These are phyloP conservation scores for Podargus strigoides DNA, from an alignment of 2,797 vertebrate genomes.

Conservation along the genomic window DNA sequence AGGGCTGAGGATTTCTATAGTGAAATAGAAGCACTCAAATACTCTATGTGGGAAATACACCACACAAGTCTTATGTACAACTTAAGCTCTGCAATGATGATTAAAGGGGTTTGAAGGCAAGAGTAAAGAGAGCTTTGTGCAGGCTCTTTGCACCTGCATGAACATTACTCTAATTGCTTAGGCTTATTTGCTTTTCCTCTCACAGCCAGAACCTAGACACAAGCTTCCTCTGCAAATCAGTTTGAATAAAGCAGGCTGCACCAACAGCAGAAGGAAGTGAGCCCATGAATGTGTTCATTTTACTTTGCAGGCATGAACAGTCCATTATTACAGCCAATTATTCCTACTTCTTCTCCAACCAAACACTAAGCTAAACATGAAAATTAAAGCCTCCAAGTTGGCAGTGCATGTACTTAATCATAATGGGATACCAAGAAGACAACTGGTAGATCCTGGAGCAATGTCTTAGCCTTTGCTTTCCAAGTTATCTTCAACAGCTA, in stretches of 20 bases:
- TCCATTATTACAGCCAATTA: conserved; percentile 28
- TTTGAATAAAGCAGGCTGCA: not conserved
- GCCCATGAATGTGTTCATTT: conserved; percentile 20
- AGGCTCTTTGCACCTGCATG: conserved; percentile 41
- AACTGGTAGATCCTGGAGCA: not conserved
- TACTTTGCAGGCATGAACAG: conserved; percentile 4
- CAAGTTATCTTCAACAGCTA: not conserved
- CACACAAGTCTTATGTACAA: not conserved
- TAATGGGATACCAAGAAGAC: not conserved
- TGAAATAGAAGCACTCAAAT: not conserved
- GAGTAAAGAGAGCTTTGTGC: conserved; percentile 12
- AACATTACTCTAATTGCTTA: conserved; percentile 36
- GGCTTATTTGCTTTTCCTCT: conserved; percentile 46
- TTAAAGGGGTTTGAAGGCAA: conserved; percentile 15
- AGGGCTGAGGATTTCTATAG: not conserved
- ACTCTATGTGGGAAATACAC: not conserved
- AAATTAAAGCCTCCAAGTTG: not conserved
- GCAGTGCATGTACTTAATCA: not conserved
- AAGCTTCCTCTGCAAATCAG: conserved; percentile 35
- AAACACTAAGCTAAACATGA: conserved; percentile 11
- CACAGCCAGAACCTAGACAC: conserved; percentile 32
- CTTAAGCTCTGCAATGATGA: not conserved
- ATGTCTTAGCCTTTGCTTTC: not conserved
- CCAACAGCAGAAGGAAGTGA: conserved; percentile 21
- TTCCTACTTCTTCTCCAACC: conserved; percentile 14